Evolutionary conservation across 2,797 vertebrate genomes (phyloP), one percentile per base, ranked within the genome.

Genomic region (Danio jaintianensis): DNA sequence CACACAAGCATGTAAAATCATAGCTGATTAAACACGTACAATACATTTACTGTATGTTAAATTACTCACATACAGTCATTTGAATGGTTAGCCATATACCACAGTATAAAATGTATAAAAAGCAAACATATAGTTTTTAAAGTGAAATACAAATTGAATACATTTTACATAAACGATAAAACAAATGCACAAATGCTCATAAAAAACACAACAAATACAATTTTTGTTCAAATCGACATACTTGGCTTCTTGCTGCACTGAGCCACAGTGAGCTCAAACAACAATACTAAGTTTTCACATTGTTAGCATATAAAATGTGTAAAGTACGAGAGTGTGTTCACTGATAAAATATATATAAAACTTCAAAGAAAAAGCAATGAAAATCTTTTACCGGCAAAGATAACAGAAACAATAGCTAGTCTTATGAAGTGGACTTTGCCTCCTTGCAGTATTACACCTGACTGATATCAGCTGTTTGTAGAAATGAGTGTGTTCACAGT

Each of bases 261-360:
- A 36, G 29, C 29, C 29, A 8, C 8, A 36, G 63, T n/a, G 8
- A 67, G 62, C 56, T 77, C 0, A 56, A 66, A 58, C 43, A 55
- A 43, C 8, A 22, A 58, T 40, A 62, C 29, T 62, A 15, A 63
- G 16, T 50, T 69, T 78, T 69, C 43, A 48, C 53, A 78, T 78
- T 78, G n/a, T 48, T 6, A 50, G 42, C 16, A 59, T 59, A 48
- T 66, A 43, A 43, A 64, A 52, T 18, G 6, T 59, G 20, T 59
- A 36, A 61, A n/a, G 8, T 53, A 56, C 38, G 36, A 66, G 52
- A 66, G 20, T 8, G 6, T 72, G 53, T 7, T 68, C n/a, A 48
- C 42, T 36, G 43, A 77, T 7, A 67, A 29, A n/a, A 36, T 18
- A 5, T 45, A n/a, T 22, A 16, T 29, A 29, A n/a, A 13, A 52